Evolutionary conservation across 2,888 invertebrate species (phyloP).

Genomic region (Carterocephalus palaemon): DNA sequence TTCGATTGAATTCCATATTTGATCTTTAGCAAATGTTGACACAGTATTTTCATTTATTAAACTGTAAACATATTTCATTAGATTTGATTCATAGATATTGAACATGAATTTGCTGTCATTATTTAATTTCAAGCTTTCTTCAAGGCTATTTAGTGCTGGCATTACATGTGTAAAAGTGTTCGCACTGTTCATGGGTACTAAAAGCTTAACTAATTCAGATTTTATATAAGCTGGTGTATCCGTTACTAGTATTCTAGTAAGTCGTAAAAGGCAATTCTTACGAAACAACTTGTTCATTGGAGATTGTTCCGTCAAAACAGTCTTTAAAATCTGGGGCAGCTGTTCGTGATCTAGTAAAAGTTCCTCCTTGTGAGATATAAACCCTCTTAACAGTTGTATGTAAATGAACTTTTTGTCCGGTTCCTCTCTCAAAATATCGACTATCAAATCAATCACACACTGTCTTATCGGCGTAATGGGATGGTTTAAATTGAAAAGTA

Average conservation of each 20-base stretch:
- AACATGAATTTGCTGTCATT: conserved; percentile 51
- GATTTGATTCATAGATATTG: conserved; percentile 71
- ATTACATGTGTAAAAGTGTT: conserved; percentile 61
- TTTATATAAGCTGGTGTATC: conserved; percentile 67
- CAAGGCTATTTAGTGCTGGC: conserved; percentile 46
- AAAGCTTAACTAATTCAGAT: conserved; percentile 65
- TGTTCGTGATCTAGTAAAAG: conserved; percentile 83
- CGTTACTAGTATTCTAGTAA: conserved; percentile 55
- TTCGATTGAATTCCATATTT: conserved; percentile 80
- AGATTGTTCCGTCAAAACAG: conserved; percentile 77
- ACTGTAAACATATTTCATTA: conserved; percentile 75
- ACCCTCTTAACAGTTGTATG: conserved; percentile 63
- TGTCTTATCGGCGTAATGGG: conserved; percentile 75
- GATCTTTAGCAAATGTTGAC: conserved; percentile 56
- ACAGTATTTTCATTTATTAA: conserved; percentile 76
- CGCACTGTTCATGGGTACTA: conserved; percentile 66
- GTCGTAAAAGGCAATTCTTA: conserved; percentile 56
- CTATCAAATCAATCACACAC: conserved; percentile 75
- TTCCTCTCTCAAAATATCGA: conserved; percentile 47
- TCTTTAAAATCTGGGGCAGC: conserved; percentile 80
- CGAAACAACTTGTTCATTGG: conserved; percentile 61
- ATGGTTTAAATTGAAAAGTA: conserved; percentile 79
- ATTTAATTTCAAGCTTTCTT: conserved; percentile 45
- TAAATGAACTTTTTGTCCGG: conserved; percentile 58
- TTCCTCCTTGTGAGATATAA: conserved; percentile 76